Base-by-base conservation (phyloP, 2,113 vertebrate genomes). In the Psophia crepitans region DNA sequence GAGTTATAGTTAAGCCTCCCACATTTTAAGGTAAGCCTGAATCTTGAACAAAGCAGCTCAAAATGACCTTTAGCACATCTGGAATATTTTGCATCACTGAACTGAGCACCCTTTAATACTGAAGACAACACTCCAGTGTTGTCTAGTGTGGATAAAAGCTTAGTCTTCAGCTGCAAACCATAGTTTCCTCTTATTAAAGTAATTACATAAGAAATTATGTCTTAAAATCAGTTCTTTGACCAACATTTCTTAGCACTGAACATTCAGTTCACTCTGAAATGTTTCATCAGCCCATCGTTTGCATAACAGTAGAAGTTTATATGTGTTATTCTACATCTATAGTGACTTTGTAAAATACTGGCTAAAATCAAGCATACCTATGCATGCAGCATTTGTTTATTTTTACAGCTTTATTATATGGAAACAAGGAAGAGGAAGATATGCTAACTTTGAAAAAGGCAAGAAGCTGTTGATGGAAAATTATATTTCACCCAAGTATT, bases 61-160 rank as follows among this genome's bases (percentile, higher is more conserved):
- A 90, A 93, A 85, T 91, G 5, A 89, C 61, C 74, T 89, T 95
- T 89, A 88, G 64, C 43, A 86, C 89, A 88, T 82, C 64, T 91
- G 58, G 35, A 93, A 63, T 87, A 93, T 51, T 91, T 92, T 93
- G 26, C 54, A 54, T 69, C 68, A 56, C 65, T 70, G 60, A 94
- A 89, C 37, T 14, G 14, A 84, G 23, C 0, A 2, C 43, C 21
- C 64, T 96, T 96, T 87, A 89, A 80, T 91, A 75, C n/a, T 46
- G 77, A 87, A 78, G 83, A 96, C 93, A 96, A 95, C 64, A 78
- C 23, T 53, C 35, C 63, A 80, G 57, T 96, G 87, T 96, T 89
- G 48, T 79, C 56, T 83, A 48, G 27, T 32, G n/a, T 41, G 46
- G 76, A 69, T 96, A 76, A 91, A 88, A 87, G 53, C 33, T 83